These are phyloP conservation scores for Zosterops lateralis DNA, from an alignment of 2,113 vertebrate species.

Conservation along the genomic window DNA sequence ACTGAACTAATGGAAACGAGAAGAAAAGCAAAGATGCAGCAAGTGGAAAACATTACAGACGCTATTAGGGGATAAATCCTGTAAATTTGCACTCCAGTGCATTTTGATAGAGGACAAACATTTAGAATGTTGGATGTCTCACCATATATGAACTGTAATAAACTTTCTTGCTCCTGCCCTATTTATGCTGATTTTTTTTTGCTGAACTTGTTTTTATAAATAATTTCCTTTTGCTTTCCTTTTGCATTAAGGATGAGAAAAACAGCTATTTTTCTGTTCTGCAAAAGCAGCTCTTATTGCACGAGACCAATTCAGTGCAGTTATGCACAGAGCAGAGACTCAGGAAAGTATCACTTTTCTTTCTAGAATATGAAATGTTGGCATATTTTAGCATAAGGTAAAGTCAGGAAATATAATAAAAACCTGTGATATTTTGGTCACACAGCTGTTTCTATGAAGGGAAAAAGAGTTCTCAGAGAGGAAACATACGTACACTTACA, in stretches of 20 bases:
- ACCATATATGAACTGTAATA: neutral
- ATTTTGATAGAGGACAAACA: neutral
- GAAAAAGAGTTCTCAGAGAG: neutral
- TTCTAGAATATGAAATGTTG: neutral
- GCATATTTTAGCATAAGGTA: neutral
- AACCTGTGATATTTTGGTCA: neutral
- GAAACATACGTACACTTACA: neutral
- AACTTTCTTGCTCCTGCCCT: neutral
- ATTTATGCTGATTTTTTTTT: neutral
- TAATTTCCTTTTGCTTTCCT: neutral
- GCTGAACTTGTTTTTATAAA: neutral
- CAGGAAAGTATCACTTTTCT: neutral
- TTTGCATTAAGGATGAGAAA: neutral
- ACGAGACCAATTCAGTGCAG: neutral
- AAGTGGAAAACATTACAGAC: neutral
- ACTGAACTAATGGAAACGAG: constrained; percentile 22
- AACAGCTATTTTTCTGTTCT: neutral
- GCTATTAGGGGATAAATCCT: neutral
- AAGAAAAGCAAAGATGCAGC: neutral
- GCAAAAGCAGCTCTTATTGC: neutral
- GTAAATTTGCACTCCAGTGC: neutral
- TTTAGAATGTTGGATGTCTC: neutral
- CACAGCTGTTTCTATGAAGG: neutral
- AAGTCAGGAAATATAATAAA: neutral
- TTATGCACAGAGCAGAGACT: neutral